Base-by-base conservation (phyloP, 1,140 invertebrate species). In the Andricus grossulariae region DNA sequence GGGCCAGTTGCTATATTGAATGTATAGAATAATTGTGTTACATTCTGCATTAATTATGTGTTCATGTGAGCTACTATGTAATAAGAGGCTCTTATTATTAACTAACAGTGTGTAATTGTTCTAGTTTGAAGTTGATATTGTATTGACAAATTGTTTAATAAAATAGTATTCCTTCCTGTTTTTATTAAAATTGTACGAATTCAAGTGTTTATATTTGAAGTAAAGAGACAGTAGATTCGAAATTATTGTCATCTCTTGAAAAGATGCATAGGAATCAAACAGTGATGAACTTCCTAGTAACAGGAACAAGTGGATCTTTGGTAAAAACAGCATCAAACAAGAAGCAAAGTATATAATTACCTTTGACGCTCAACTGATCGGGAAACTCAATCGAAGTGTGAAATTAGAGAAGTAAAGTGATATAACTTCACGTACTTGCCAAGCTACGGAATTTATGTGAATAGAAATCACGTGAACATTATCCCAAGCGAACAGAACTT, bases 381-480 rank as follows among this genome's bases (percentile, higher is more conserved):
- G 32, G 55, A 60, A 60, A 60, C 21, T 32, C 55, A 11, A 60
- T 21, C 55, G 19, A 60, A 60, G 55, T 60, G 21, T 60, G 55
- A 25, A 60, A 60, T 60, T 60, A 60, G 55, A 60, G 19, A 32
- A 32, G 55, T 19, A 60, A 60, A 60, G 19, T 60, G 32, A 60
- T 25, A 60, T 60, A 60, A 60, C 55, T 60, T 60, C 15, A 55
- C 3, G 54, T 55, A 19, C 54, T 55, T 55, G 11, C 5, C 10
- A 60, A 60, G 3, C 21, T 13, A 60, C 19, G 21, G 19, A 15
- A 60, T 60, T 25, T 60, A 21, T 25, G 21, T 60, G 6, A 32
- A 60, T 21, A 60, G 21, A 60, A 60, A 54, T 54, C 51, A 60
- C 55, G 11, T 60, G 15, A 25, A 60, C 55, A 60, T 60, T 60